Evolutionary conservation across 2,888 invertebrate genomes (phyloP).

Genomic region (Tipula vernalis): DNA sequence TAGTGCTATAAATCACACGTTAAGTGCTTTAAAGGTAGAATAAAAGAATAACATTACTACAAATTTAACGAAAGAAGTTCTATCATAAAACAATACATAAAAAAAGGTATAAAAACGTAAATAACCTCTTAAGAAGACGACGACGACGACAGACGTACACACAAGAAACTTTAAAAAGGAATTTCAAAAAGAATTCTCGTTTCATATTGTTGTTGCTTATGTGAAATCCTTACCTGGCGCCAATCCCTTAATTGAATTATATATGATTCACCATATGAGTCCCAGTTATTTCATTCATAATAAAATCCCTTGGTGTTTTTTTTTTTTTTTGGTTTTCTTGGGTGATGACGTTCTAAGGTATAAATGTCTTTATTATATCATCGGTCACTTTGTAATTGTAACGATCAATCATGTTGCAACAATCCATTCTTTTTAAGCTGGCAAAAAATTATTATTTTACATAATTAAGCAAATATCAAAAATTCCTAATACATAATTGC

Average conservation of each 20-base stretch:
- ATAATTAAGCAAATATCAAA: neutral
- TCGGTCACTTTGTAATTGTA: neutral
- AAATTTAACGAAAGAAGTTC: neutral
- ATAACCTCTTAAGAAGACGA: neutral
- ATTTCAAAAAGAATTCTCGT: neutral
- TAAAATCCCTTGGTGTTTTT: neutral
- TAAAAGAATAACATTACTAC: neutral
- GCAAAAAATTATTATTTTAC: neutral
- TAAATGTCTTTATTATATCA: neutral
- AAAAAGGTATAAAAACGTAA: neutral
- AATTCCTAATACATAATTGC: neutral
- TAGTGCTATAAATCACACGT: slow-evolving; percentile 14
- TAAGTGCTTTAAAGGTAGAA: slow-evolving; percentile 10
- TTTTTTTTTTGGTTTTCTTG: neutral
- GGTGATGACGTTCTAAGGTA: neutral
- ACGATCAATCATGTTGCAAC: neutral
- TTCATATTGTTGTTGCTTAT: neutral
- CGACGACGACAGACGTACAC: neutral
- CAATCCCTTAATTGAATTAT: neutral
- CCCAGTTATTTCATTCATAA: neutral
- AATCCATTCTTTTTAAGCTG: neutral
- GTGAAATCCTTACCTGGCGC: slow-evolving; percentile 4
- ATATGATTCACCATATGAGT: neutral
- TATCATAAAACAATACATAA: neutral
- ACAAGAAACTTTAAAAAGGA: neutral